A percentile compares a stretch with the other conserved stretches of the same genome.
phyloP scores from a whole-genome alignment of 2,113 vertebrate genomes.

The Melospiza georgiana region DNA sequence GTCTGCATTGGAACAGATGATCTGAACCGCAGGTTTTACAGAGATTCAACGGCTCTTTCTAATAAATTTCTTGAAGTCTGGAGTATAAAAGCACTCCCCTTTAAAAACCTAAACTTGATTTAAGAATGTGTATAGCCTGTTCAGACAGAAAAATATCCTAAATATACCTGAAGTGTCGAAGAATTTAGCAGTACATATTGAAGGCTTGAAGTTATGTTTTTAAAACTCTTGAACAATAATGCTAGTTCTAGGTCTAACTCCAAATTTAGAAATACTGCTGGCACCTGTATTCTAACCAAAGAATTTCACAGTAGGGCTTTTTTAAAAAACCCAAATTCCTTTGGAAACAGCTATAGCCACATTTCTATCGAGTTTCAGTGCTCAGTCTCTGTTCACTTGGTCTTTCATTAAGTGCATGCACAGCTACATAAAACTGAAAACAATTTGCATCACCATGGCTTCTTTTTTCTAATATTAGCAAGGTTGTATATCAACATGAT shows the following conservation, averaged over 20 bases:
- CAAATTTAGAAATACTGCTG: constrained; percentile 48
- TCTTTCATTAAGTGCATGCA: neutral
- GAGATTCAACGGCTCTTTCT: neutral
- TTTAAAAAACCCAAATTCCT: constrained; percentile 30
- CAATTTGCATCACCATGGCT: neutral
- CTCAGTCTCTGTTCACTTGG: constrained; percentile 7
- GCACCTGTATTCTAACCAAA: constrained; percentile 75
- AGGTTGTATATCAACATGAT: neutral
- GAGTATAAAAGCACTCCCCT: neutral
- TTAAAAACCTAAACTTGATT: neutral
- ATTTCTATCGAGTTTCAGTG: constrained; percentile 16
- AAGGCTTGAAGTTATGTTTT: neutral
- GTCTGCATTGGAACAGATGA: neutral
- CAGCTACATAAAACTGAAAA: constrained; percentile 18
- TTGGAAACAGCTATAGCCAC: constrained; percentile 20
- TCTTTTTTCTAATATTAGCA: neutral
- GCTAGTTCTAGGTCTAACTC: constrained; percentile 30
- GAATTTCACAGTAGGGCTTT: constrained; percentile 55
- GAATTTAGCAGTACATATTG: neutral
- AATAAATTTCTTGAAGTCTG: neutral
- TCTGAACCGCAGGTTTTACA: neutral
- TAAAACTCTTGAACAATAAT: neutral
- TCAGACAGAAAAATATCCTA: neutral
- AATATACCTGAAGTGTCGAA: neutral
- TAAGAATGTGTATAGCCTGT: neutral